A percentile compares a stretch with the other conserved stretches of the same genome.
Conservation (phyloP, 2,888 invertebrate species). For the Acholoe squamosa region DNA sequence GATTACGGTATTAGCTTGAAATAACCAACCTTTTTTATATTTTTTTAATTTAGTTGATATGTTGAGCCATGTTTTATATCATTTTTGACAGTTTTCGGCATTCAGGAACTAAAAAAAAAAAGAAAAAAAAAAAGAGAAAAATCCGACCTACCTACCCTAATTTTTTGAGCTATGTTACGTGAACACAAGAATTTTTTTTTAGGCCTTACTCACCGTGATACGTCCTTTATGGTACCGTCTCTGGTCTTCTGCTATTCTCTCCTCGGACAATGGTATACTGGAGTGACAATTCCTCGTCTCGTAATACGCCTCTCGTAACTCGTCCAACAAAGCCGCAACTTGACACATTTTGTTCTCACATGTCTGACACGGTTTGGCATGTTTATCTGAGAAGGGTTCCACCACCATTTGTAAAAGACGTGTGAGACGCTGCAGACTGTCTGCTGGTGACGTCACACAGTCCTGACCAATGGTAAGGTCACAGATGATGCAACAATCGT, state of each 20-base stretch:
- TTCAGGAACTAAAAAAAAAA: too few species aligned
- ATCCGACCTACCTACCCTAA: too few species aligned
- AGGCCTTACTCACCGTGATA: too few species aligned
- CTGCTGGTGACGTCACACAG: neutral
- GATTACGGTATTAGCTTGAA: too few species aligned
- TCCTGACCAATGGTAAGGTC: neutral
- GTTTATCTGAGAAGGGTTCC: neutral
- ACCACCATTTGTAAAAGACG: neutral
- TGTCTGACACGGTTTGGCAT: neutral
- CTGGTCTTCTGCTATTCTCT: neutral
- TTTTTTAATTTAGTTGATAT: too few species aligned
- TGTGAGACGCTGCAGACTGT: neutral
- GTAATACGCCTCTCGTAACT: neutral
- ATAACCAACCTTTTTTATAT: too few species aligned
- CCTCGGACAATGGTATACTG: neutral
- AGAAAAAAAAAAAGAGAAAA: too few species aligned
- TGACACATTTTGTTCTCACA: neutral
- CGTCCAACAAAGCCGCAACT: neutral
- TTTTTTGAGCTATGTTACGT: too few species aligned
- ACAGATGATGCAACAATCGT: neutral
- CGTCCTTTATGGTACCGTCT: neutral
- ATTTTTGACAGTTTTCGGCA: too few species aligned
- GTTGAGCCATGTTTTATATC: too few species aligned
- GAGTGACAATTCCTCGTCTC: neutral
- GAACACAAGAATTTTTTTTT: too few species aligned